A percentile compares a stretch with the other conserved stretches of the same genome.
phyloP scores from a whole-genome alignment of 2,113 vertebrate species.

The Bagarius yarrelli region DNA sequence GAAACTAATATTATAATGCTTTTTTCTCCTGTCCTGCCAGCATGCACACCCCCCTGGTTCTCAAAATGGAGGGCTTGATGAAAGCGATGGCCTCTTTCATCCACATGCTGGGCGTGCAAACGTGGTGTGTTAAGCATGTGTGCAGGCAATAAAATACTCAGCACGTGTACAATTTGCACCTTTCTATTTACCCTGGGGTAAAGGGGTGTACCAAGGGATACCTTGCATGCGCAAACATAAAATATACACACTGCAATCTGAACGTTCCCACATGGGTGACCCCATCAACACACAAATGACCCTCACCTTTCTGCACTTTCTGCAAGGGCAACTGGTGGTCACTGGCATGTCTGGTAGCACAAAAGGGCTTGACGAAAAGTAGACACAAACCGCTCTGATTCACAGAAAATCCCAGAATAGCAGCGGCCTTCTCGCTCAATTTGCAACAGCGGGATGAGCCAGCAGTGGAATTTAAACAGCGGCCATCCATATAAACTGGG shows the following conservation, averaged over 20 bases:
- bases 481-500: slow-evolving; percentile 57
- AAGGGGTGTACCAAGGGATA: slow-evolving; percentile 45
- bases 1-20: slow-evolving; percentile 80
- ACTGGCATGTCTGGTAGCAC: slow-evolving; percentile 50
- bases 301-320: slow-evolving; percentile 38
- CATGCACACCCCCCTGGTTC: slow-evolving; percentile 28
- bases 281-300: slow-evolving; percentile 31
- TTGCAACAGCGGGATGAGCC: slow-evolving; percentile 64
- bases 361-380: slow-evolving; percentile 49
- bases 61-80: slow-evolving; percentile 61
- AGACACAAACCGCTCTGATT: slow-evolving; percentile 61
- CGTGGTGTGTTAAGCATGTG: slow-evolving; percentile 56
- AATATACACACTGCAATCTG: neutral
- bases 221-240: slow-evolving; percentile 25
- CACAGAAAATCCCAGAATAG: slow-evolving; percentile 64
- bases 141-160: slow-evolving; percentile 55
- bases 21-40: slow-evolving; percentile 52
- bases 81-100: slow-evolving; percentile 64
- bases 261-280: slow-evolving; percentile 21
- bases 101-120: slow-evolving; percentile 53
- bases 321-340: slow-evolving; percentile 40
- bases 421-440: slow-evolving; percentile 65
- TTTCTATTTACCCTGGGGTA: slow-evolving; percentile 53
- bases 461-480: slow-evolving; percentile 62
- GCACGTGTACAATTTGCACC: slow-evolving; percentile 57